Conservation (phyloP, 2,797 vertebrate species). For the Brachyalestes nurse region DNA sequence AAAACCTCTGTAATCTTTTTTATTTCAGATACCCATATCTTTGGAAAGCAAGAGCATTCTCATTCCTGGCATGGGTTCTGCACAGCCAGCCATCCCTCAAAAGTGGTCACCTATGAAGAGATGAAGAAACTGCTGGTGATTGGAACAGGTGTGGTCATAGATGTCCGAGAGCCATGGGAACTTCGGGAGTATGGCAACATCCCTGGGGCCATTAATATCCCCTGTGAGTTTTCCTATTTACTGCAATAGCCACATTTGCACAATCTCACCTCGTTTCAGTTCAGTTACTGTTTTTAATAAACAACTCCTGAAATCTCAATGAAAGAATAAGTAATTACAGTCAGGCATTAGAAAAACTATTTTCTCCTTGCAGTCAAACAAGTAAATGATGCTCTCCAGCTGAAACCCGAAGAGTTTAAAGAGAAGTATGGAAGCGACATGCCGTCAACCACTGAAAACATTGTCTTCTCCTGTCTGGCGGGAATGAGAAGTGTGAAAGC, state of each 20-base stretch:
- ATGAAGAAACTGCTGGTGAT: conserved; percentile 83
- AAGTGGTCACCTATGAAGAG: conserved; percentile 80
- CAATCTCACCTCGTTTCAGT: background rate
- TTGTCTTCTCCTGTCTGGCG: conserved; percentile 90
- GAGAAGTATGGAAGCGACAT: conserved; percentile 84
- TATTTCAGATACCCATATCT: conserved; percentile 41
- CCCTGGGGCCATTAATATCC: conserved; percentile 86
- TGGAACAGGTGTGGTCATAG: conserved; percentile 77
- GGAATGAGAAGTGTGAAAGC: conserved; percentile 88
- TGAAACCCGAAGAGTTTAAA: conserved; percentile 82
- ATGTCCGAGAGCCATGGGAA: conserved; percentile 93
- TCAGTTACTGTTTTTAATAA: background rate
- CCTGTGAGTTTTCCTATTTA: conserved; percentile 76
- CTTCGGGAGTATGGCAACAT: conserved; percentile 85
- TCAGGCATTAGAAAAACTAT: background rate
- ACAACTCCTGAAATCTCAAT: too few relatives aligned
- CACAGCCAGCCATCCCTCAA: conserved; percentile 55
- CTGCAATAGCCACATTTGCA: background rate
- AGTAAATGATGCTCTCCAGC: conserved; percentile 84
- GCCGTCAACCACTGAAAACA: conserved; percentile 80
- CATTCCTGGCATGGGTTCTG: conserved; percentile 62
- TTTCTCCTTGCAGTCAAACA: conserved; percentile 81
- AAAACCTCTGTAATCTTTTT: too few relatives aligned
- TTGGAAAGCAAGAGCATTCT: conserved; percentile 2
- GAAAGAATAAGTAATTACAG: background rate